These are phyloP conservation scores for Ceratothoa steindachneri DNA, from an alignment of 2,888 invertebrate genomes.

Conservation along the genomic window DNA sequence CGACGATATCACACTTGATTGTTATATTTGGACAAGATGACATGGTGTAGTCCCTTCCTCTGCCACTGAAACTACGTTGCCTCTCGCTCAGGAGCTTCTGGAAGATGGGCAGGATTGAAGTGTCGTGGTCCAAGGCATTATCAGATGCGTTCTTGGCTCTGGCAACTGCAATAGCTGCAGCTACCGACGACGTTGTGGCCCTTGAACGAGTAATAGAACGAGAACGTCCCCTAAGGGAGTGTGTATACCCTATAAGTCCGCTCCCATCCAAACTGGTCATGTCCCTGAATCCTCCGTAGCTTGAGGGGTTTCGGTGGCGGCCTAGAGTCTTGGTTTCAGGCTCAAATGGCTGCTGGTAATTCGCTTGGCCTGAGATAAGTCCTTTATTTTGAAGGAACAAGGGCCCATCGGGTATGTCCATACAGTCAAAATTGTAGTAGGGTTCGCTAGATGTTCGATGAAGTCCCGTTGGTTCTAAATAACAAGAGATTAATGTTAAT, in stretches of 20 bases:
- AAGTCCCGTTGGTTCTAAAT: constrained; percentile 31
- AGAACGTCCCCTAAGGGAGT: constrained; percentile 36
- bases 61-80: constrained; percentile 54
- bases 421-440: constrained; percentile 40
- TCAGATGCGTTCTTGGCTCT: constrained; percentile 41
- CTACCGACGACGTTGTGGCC: constrained; percentile 39
- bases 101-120: constrained; percentile 75
- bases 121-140: constrained; percentile 45
- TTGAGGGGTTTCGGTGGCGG: not conserved
- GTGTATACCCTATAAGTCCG: constrained; percentile 18
- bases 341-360: constrained; percentile 7
- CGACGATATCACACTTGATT: constrained; percentile 91
- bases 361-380: constrained; percentile 16
- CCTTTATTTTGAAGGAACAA: constrained; percentile 22
- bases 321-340: constrained; percentile 13
- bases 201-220: constrained; percentile 24
- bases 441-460: constrained; percentile 46
- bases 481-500: not conserved
- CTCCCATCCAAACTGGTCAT: constrained; percentile 8
- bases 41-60: constrained; percentile 35
- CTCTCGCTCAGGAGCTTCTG: constrained; percentile 82
- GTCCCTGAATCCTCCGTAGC: not conserved
- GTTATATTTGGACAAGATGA: constrained; percentile 85
- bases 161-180: constrained; percentile 37
- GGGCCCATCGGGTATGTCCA: constrained; percentile 18